Percentiles rank a stretch among this genome's conserved stretches.
Evolutionary conservation across 2,888 invertebrate genomes (phyloP).

Genomic region (Andrena hattorfiana): DNA sequence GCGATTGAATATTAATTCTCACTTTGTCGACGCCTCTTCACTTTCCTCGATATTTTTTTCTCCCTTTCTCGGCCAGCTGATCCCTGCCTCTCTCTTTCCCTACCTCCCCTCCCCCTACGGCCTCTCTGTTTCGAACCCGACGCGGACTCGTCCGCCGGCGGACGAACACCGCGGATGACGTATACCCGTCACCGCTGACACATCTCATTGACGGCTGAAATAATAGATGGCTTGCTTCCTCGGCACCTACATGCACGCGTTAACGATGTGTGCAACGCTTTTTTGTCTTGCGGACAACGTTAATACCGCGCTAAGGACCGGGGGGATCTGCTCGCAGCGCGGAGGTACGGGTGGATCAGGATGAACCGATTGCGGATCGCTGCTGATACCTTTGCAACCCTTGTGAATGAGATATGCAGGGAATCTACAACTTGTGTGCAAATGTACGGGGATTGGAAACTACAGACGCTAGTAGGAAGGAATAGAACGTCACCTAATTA

Average conservation of each 20-base stretch:
- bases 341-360: slow-evolving; percentile 7
- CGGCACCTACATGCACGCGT: slow-evolving; percentile 60
- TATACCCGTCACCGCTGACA: slow-evolving; percentile 74
- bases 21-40: slow-evolving; percentile 77
- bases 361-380: slow-evolving; percentile 25
- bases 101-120: not conserved
- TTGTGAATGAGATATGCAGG: not conserved
- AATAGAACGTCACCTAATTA: too few species aligned
- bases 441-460: not conserved
- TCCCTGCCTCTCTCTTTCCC: not conserved
- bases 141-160: slow-evolving; percentile 61
- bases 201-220: slow-evolving; percentile 75
- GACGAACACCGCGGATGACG: slow-evolving; percentile 73
- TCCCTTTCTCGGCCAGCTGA: slow-evolving; percentile 39
- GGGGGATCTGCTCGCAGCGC: slow-evolving; percentile 54
- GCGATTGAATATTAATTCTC: slow-evolving; percentile 84
- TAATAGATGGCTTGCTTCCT: slow-evolving; percentile 74
- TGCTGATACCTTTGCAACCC: not conserved
- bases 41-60: slow-evolving; percentile 70
- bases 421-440: not conserved
- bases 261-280: slow-evolving; percentile 72
- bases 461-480: too few species aligned
- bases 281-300: slow-evolving; percentile 57
- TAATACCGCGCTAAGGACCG: slow-evolving; percentile 61
- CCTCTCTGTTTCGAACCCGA: slow-evolving; percentile 14